A percentile compares a stretch with the other conserved stretches of the same genome.
Evolutionary conservation across 1,140 invertebrate species (phyloP).

Genomic region (Drosophila nikananu): DNA sequence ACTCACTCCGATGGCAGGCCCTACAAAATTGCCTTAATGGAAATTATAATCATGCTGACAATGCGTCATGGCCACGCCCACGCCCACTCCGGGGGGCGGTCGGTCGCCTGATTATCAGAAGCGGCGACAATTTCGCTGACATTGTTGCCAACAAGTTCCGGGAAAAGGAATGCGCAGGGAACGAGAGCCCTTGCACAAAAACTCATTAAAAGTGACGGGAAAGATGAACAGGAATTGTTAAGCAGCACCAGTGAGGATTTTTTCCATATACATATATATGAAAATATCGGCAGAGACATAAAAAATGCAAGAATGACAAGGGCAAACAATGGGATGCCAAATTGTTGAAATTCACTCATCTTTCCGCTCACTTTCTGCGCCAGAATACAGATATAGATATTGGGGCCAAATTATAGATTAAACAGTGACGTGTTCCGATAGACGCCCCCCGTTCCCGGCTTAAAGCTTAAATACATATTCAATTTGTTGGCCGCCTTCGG

Average conservation of each 20-base stretch:
- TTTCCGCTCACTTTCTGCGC: slow-evolving; percentile 1
- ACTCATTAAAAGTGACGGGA: slow-evolving; percentile 68
- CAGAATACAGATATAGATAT: slow-evolving; percentile 25
- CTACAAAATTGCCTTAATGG: slow-evolving; percentile 66
- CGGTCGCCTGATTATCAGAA: slow-evolving; percentile 61
- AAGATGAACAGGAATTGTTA: slow-evolving; percentile 29
- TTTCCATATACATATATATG: neutral
- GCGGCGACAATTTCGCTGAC: slow-evolving; percentile 60
- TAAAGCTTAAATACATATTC: slow-evolving; percentile 66
- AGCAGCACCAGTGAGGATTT: slow-evolving; percentile 5
- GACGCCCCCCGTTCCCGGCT: neutral
- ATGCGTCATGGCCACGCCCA: slow-evolving; percentile 46
- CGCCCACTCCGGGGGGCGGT: slow-evolving; percentile 7
- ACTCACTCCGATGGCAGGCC: slow-evolving; percentile 23
- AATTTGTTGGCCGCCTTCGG: slow-evolving; percentile 57
- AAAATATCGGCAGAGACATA: slow-evolving; percentile 18
- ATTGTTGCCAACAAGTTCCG: slow-evolving; percentile 63
- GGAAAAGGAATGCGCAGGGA: slow-evolving; percentile 1
- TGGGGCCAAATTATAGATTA: slow-evolving; percentile 46
- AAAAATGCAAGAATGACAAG: slow-evolving; percentile 36
- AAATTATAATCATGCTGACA: slow-evolving; percentile 71
- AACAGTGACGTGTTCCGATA: slow-evolving; percentile 33
- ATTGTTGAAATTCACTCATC: slow-evolving; percentile 19
- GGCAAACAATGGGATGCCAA: slow-evolving; percentile 35
- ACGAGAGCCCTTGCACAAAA: slow-evolving; percentile 47